Evolutionary conservation across 2,113 vertebrate genomes (phyloP).

Genomic region (Empidonax traillii): DNA sequence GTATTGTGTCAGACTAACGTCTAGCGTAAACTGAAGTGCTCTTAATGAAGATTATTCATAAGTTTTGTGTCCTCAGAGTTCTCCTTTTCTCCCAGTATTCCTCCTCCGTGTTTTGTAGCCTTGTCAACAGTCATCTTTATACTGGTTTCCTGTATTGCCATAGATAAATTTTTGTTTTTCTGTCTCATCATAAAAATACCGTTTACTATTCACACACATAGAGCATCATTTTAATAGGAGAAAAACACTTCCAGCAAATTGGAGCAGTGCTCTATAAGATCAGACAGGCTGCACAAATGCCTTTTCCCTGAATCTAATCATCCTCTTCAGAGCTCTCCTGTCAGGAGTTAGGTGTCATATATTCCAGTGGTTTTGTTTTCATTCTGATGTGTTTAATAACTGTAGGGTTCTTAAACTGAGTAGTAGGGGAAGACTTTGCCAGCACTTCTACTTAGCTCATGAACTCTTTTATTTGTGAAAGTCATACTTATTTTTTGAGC

Average conservation of each 20-base stretch:
- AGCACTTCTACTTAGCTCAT: neutral
- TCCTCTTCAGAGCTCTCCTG: constrained; percentile 2
- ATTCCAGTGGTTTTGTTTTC: constrained; percentile 24
- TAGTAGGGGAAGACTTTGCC: neutral
- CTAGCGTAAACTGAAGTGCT: neutral
- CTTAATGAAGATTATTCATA: neutral
- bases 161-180: neutral
- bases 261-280: neutral
- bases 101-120: neutral
- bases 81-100: neutral
- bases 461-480: neutral
- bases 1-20: neutral
- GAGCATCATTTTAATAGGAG: neutral
- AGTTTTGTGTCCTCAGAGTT: neutral
- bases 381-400: neutral
- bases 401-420: neutral
- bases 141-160: neutral
- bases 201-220: neutral
- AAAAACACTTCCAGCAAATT: constrained; percentile 7
- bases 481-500: neutral
- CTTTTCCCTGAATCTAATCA: neutral
- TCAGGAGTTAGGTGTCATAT: neutral
- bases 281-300: neutral
- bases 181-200: neutral
- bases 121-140: neutral